These are phyloP conservation scores for Gari tellinella DNA, from an alignment of 2,888 invertebrate species.

Conservation along the genomic window DNA sequence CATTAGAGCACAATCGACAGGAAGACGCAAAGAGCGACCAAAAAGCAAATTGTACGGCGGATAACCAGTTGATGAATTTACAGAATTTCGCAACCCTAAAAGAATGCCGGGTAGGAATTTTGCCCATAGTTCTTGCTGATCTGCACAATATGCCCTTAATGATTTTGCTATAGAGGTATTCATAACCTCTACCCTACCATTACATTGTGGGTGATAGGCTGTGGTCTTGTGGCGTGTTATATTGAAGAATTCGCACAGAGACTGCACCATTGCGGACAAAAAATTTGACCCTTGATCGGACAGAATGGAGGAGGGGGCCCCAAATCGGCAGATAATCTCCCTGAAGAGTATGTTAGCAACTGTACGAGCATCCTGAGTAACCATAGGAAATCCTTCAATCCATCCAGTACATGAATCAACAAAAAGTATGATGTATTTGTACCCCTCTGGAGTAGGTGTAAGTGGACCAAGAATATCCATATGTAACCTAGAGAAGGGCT, in stretches of 20 bases:
- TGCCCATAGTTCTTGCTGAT: slow-evolving; percentile 45
- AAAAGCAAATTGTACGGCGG: slow-evolving; percentile 10
- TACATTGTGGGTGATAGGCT: no score
- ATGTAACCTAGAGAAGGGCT: slow-evolving; percentile 25
- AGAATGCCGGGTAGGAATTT: slow-evolving; percentile 34
- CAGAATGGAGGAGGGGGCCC: slow-evolving; percentile 41
- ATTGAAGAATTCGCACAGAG: slow-evolving; percentile 51
- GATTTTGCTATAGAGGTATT: slow-evolving; percentile 39
- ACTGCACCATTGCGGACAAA: slow-evolving; percentile 49
- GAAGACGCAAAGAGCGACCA: slow-evolving; percentile 19
- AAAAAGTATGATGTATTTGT: slow-evolving; percentile 30
- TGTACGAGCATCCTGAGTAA: slow-evolving; percentile 46
- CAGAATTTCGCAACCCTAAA: slow-evolving; percentile 43
- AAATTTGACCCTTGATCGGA: slow-evolving; percentile 42
- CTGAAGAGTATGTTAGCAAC: slow-evolving; percentile 42
- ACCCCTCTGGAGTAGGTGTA: slow-evolving; percentile 8
- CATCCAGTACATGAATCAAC: slow-evolving; percentile 50
- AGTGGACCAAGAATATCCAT: slow-evolving; percentile 39
- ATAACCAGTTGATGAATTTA: slow-evolving; percentile 3
- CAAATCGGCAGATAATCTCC: slow-evolving; percentile 45
- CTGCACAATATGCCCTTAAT: slow-evolving; percentile 35
- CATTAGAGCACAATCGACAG: slow-evolving; percentile 19
- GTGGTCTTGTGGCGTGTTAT: slow-evolving; percentile 42
- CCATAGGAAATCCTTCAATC: slow-evolving; percentile 55
- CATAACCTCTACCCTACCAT: slow-evolving; percentile 29